Percentiles rank a stretch among this genome's conserved stretches.
Conservation (phyloP, 2,797 vertebrate genomes). For the Craterocephalus amniculus region DNA sequence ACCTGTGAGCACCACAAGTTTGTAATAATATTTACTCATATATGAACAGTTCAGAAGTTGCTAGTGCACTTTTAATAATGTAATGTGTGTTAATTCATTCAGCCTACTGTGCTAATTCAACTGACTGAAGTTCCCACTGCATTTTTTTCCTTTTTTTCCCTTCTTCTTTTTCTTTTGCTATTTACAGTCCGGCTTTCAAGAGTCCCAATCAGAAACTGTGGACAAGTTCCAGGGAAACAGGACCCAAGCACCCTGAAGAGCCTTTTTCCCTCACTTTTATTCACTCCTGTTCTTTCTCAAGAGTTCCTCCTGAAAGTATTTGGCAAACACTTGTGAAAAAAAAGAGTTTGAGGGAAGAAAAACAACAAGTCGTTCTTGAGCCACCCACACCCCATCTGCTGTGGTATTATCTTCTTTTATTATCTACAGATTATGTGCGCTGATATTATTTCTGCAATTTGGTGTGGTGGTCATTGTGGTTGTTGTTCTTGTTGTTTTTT, state of each 20-base stretch:
- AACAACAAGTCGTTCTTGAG: slow-evolving; percentile 85
- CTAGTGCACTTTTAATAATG: slow-evolving; percentile 1
- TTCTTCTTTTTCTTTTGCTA: slow-evolving; percentile 39
- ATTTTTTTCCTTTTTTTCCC: slow-evolving; percentile 35
- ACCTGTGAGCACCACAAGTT: neutral
- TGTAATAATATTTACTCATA: neutral
- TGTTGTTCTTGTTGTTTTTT: slow-evolving; percentile 75
- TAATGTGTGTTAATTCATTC: slow-evolving; percentile 46
- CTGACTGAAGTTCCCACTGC: slow-evolving; percentile 46
- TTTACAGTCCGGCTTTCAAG: slow-evolving; percentile 75
- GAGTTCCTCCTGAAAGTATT: slow-evolving; percentile 86
- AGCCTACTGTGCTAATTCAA: slow-evolving; percentile 37
- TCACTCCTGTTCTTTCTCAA: slow-evolving; percentile 84
- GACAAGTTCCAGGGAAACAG: slow-evolving; percentile 76
- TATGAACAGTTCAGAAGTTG: slow-evolving; percentile 5
- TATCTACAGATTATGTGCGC: slow-evolving; percentile 80
- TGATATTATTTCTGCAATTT: slow-evolving; percentile 79
- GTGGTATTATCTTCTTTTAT: slow-evolving; percentile 84
- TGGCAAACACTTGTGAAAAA: slow-evolving; percentile 82
- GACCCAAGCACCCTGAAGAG: slow-evolving; percentile 81
- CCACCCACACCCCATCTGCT: slow-evolving; percentile 88
- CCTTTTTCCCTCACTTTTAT: slow-evolving; percentile 81
- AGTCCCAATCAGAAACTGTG: slow-evolving; percentile 71
- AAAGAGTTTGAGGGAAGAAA: slow-evolving; percentile 83
- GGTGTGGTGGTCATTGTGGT: slow-evolving; percentile 74